phyloP scores from a whole-genome alignment of 2,888 invertebrate genomes.

The Sinhomidia bicolor region DNA sequence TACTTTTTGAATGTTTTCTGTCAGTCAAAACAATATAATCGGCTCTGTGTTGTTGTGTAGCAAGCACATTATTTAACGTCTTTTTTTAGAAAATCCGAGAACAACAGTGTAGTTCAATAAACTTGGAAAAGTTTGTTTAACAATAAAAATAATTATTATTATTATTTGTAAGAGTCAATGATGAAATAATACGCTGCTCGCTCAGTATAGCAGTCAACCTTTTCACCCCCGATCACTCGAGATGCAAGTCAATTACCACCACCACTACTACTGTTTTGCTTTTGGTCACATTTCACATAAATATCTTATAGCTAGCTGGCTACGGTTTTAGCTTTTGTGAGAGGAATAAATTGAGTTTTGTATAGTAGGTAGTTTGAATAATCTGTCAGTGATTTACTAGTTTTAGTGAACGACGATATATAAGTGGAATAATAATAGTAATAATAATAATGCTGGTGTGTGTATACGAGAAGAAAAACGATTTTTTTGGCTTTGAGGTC shows the following conservation, averaged over 20 bases:
- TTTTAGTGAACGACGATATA: background rate
- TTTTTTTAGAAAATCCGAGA: no score
- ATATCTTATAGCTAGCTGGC: constrained; percentile 25
- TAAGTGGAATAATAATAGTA: background rate
- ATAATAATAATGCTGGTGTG: constrained; percentile 13
- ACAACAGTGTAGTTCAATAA: no score
- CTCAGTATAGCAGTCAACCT: no score
- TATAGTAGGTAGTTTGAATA: constrained; percentile 29
- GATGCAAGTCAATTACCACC: constrained; percentile 13
- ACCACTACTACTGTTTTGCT: no score
- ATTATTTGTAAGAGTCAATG: no score
- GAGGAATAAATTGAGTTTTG: constrained; percentile 37
- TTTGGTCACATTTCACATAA: constrained; percentile 35
- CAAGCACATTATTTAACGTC: no score
- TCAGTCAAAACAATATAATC: background rate
- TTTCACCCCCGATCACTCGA: no score
- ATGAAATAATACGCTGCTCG: no score
- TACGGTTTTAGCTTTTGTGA: background rate
- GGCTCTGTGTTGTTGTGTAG: no score
- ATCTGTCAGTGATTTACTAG: constrained; percentile 40
- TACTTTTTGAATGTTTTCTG: background rate
- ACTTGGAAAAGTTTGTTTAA: no score
- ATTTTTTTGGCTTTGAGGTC: constrained; percentile 53
- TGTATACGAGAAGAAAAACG: constrained; percentile 13
- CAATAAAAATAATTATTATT: no score